Percentiles rank a stretch among this genome's conserved stretches.
Conservation (phyloP, 2,797 vertebrate genomes). For the Sternotherus odoratus region DNA sequence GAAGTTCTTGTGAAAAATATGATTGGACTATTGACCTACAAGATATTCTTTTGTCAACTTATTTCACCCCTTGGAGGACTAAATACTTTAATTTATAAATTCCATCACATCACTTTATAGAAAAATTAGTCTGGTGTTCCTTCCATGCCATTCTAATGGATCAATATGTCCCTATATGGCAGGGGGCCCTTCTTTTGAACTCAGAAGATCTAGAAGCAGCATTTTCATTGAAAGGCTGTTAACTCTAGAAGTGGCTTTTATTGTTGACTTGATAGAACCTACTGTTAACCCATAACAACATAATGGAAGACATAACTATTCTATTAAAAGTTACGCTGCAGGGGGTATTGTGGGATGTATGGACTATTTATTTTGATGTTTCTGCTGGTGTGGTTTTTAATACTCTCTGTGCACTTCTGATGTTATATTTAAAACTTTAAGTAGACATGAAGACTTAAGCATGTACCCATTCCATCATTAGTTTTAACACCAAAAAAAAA, state of each 20-base stretch:
- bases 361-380: neutral
- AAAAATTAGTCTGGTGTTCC: neutral
- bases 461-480: neutral
- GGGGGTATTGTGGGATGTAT: neutral
- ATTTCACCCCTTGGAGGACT: neutral
- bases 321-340: neutral
- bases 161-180: neutral
- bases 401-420: neutral
- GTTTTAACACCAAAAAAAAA: neutral
- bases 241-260: neutral
- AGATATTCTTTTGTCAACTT: neutral
- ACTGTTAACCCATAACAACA: neutral
- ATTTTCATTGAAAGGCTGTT: neutral
- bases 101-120: neutral
- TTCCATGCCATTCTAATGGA: neutral
- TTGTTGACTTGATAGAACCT: neutral
- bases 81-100: neutral
- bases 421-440: neutral
- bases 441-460: neutral
- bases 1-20: neutral
- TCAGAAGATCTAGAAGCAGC: neutral
- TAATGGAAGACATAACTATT: neutral
- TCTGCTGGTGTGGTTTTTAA: neutral
- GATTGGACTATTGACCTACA: neutral
- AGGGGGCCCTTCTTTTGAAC: neutral